Evolutionary conservation across 2,888 invertebrate species (phyloP), one percentile per base, ranked within the genome.

Genomic region (Lithophane ornitopus): DNA sequence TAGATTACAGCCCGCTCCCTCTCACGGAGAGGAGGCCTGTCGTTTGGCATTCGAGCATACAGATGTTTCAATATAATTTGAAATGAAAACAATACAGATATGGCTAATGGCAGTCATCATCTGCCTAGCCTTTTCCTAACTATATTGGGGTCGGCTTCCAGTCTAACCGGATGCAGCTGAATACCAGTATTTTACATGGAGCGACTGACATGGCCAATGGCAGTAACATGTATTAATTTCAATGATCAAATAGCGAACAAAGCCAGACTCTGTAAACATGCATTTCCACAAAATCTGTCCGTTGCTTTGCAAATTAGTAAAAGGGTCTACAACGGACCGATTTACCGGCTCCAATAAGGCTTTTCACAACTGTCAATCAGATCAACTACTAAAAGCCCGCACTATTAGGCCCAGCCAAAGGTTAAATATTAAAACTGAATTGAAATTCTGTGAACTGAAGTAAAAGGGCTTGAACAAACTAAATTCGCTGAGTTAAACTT

Each of bases 401-500:
- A 58, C 44, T 58, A 68, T 74, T 68, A 52, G 41, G 26, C 16
- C 56, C 19, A 44, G n/a, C 39, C 39, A 62, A 58, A 74, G 44
- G 56, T 63, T 67, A 68, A 41, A 75, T 66, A 75, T 63, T 6
- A 26, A 39, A 67, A 52, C 34, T 69, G n/a, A 74, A 54, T 58
- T 70, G 52, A 63, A 62, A 63, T 68, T 78, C n/a, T 62, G 76
- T 76, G 62, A 70, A 22, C 56, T 26, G 41, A 70, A 44, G 19
- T 59, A 46, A 70, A 66, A 58, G 26, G 54, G 34, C 14, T 63
- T 44, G 3, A 54, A 52, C 49, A 41, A 76, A 67, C 76, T 58
- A 76, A 80, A 76, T 70, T 67, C n/a, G 34, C 28, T 41, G 39
- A 74, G 54, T 65, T 74, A 59, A 78, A 74, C 41, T 34, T 68